Evolutionary conservation across 2,797 vertebrate species (phyloP), one percentile per base, ranked within the genome.

Genomic region (Vultur gryphus): DNA sequence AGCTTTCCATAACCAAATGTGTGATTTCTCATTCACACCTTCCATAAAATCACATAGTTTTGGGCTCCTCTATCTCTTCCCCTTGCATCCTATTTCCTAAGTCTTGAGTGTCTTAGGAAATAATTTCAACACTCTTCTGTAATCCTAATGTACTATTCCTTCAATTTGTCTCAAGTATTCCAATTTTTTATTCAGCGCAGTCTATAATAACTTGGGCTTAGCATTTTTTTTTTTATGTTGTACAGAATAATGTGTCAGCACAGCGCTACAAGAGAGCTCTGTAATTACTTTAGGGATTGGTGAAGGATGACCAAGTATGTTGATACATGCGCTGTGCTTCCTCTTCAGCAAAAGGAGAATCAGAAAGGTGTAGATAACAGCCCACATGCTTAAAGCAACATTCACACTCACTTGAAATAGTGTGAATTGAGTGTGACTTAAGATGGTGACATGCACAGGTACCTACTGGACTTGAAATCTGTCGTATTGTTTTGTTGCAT

Each of bases 181-280:
- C 1, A 5, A 65, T 89, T 90, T 87, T 59, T 97, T 66, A 54
- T 92, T 43, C 55, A 76, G 26, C 26, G 18, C 41, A 54, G 72
- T 95, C 71, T 84, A 37, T 97, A 95, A 64, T 76, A 93, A 97
- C 83, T 94, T 89, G 24, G 46, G 24, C 23, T 76, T 79, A 71
- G 20, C 24, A 11, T 66, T 84, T 49, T 54, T 39, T 39, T 37
- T 49, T 46, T 21, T 29, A 77, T 80, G 76, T 91, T 81, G 57
- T 88, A 52, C 33, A 86, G 76, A 97, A 20, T 55, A 67, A 69
- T 43, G 10, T 96, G 59, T 91, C 84, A 82, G 33, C 19, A 65
- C 10, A 91, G 54, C 48, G 61, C 37, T 89, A 33, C 37, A 58
- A 76, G 82, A 91, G 67, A 80, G 46, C 67, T 95, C 29, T 92